Evolutionary conservation across 2,113 vertebrate species (phyloP).

Genomic region (Alosa alosa): DNA sequence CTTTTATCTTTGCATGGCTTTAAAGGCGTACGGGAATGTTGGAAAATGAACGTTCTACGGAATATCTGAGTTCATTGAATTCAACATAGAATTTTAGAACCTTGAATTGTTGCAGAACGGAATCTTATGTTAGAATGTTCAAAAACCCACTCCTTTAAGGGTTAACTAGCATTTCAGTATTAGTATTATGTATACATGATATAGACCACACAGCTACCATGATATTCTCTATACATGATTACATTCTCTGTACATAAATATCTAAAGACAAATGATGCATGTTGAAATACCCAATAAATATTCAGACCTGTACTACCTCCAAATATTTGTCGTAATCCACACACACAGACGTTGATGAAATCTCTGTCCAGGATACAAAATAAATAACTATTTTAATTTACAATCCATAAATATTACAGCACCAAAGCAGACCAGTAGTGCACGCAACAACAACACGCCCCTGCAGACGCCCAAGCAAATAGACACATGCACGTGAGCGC

Average conservation of each 20-base stretch:
- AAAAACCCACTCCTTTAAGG: background rate
- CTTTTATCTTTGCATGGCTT: background rate
- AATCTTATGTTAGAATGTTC: too few relatives aligned
- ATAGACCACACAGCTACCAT: background rate
- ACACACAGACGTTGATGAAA: background rate
- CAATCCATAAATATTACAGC: background rate
- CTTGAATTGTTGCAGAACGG: too few relatives aligned
- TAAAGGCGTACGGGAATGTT: too few relatives aligned
- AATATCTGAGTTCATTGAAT: too few relatives aligned
- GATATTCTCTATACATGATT: background rate
- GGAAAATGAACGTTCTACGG: too few relatives aligned
- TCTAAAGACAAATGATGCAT: background rate
- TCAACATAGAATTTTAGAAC: too few relatives aligned
- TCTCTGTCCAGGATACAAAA: background rate
- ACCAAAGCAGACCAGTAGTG: background rate
- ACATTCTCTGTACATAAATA: background rate
- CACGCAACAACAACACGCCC: background rate
- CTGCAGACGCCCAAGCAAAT: background rate
- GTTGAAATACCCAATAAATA: background rate
- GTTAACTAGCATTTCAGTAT: background rate
- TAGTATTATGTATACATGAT: background rate
- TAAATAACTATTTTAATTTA: background rate
- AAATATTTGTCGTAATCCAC: background rate
- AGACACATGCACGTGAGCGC: background rate
- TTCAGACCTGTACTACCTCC: background rate